phyloP scores from a whole-genome alignment of 2,888 invertebrate genomes.

The Pterostichus niger region DNA sequence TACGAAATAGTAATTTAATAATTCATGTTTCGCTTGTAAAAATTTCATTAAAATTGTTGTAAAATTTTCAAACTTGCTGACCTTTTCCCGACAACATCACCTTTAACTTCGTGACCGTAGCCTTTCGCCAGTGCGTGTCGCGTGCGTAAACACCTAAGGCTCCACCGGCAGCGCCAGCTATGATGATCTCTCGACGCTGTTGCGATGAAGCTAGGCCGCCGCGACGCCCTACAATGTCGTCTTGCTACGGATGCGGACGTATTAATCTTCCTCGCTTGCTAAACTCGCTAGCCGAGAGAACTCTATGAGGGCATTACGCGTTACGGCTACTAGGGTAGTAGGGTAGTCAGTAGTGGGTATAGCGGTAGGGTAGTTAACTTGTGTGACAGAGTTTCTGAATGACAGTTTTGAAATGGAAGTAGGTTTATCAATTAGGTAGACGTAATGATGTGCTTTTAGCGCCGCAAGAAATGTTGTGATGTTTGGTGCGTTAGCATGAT shows the following conservation, averaged over 20 bases:
- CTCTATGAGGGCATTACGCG: not conserved
- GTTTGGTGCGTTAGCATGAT: too few relatives aligned
- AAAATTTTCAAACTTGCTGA: not conserved
- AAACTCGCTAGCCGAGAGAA: slow-evolving; percentile 1
- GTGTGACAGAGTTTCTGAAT: too few relatives aligned
- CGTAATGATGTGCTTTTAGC: too few relatives aligned
- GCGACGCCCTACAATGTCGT: slow-evolving; percentile 9
- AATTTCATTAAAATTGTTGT: not conserved
- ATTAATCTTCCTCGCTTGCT: slow-evolving; percentile 39
- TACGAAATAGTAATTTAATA: too few relatives aligned
- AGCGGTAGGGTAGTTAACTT: too few relatives aligned
- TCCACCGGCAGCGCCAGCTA: not conserved
- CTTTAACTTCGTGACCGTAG: slow-evolving; percentile 1
- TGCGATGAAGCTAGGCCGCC: not conserved
- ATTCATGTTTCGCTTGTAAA: not conserved
- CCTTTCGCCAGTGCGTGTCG: not conserved
- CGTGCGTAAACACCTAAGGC: slow-evolving; percentile 47
- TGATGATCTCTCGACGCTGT: slow-evolving; percentile 28
- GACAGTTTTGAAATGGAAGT: too few relatives aligned
- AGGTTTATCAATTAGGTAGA: too few relatives aligned
- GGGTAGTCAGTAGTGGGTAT: not conserved
- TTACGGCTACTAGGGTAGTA: not conserved
- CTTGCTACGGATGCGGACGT: slow-evolving; percentile 51
- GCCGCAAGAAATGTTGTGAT: too few relatives aligned
- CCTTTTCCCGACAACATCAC: slow-evolving; percentile 10